phyloP scores from a whole-genome alignment of 1,140 invertebrate genomes.

The Pseudoatta argentina region DNA sequence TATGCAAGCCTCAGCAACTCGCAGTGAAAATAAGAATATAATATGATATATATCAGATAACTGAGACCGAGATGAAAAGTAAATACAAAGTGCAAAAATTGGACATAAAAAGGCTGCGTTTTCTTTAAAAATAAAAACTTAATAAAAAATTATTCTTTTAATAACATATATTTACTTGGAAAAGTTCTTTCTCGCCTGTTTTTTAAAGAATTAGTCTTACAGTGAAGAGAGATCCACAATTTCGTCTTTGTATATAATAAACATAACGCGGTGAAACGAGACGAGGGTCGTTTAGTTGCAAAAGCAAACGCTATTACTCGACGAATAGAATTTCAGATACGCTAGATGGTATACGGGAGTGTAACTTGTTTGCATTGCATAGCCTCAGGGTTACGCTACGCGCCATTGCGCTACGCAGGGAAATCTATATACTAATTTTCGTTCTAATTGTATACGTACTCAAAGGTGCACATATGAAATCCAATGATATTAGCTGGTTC shows the following conservation, averaged over 20 bases:
- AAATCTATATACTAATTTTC: constrained; percentile 35
- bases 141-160: not conserved
- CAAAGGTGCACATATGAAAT: not conserved
- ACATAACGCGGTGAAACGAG: constrained; percentile 33
- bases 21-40: constrained; percentile 21
- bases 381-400: not conserved
- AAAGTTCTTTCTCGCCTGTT: not conserved
- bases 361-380: constrained; percentile 62
- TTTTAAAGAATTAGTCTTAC: not conserved
- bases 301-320: constrained; percentile 68
- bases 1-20: not conserved
- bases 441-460: not conserved
- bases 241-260: not conserved
- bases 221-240: not conserved
- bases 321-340: constrained; percentile 75
- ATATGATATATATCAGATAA: not conserved
- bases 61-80: not conserved
- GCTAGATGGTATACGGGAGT: constrained; percentile 43
- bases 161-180: not conserved
- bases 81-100: not conserved
- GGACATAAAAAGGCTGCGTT: too few species aligned
- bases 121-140: not conserved
- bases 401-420: not conserved
- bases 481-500: not conserved
- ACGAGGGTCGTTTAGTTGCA: constrained; percentile 40